Conservation (phyloP, 92 coral and sea anemone genomes). For the Virgularia gustaviana region DNA sequence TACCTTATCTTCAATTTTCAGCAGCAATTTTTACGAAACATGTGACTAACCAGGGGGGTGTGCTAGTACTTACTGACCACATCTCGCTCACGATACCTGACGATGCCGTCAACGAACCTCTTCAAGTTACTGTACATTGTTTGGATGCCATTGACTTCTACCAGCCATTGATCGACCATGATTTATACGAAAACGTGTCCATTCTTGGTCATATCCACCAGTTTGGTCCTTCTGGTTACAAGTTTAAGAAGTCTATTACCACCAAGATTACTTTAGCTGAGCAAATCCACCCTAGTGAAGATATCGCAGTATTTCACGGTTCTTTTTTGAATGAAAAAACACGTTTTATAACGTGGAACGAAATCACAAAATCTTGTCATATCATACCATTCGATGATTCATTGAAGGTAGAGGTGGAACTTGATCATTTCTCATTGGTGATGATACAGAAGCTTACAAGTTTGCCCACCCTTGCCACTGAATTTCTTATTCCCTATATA, state of each 20-base stretch:
- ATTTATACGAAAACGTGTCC: conserved; percentile 5
- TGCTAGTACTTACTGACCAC: neutral
- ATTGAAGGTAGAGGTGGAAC: neutral
- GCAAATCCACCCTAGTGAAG: conserved; percentile 10
- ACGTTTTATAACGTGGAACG: neutral
- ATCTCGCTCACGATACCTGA: neutral
- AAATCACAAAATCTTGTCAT: neutral
- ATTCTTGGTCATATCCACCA: conserved; percentile 13
- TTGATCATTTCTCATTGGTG: neutral
- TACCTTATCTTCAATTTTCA: no score
- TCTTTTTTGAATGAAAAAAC: neutral
- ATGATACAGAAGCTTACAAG: neutral
- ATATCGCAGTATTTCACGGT: conserved; percentile 7
- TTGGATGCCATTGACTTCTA: neutral
- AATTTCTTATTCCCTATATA: neutral
- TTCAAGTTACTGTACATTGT: neutral
- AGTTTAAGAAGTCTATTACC: neutral
- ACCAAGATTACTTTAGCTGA: conserved; percentile 1
- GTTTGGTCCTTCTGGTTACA: neutral
- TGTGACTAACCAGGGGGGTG: neutral
- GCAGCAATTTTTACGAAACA: neutral
- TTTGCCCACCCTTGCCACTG: neutral
- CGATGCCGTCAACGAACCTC: neutral
- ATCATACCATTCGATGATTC: conserved; percentile 14
- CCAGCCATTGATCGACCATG: conserved; percentile 17